Base-by-base conservation (phyloP, 2,888 invertebrate genomes). In the Quadriops clusia region DNA sequence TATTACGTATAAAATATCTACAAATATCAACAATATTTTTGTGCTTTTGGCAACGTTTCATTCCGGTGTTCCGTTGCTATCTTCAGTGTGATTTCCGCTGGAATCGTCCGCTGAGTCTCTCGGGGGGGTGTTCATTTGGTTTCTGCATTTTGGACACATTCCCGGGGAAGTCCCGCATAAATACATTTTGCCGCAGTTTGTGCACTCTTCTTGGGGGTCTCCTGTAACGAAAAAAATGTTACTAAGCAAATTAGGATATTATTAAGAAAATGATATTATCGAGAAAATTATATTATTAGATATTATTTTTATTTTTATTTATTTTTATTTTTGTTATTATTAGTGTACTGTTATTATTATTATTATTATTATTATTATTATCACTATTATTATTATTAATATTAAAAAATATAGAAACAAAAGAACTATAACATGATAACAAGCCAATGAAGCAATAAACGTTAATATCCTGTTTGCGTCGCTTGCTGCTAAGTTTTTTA, bases 181-280 rank as follows among this genome's bases (percentile, higher is more conserved):
- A 49, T 63, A 70, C 41, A 63, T 61, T 51, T 72, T 72, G 22
- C 70, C 69, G 49, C 72, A 72, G 28, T 67, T 57, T 30, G 64
- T 60, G 49, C 73, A 72, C 49, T 71, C 70, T 48, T 70, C 71
- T 51, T 71, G 70, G 3, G 67, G 66, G 47, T 72, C 71, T 37
- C 71, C 73, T 72, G 53, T 12, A 51, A 49, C 22, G 39, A 29
- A 34, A 23, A 1, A 24, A n/a, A n/a, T n/a, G n/a, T n/a, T n/a
- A n/a, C n/a, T n/a, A n/a, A n/a, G n/a, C n/a, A n/a, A n/a, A n/a
- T n/a, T n/a, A n/a, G n/a, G 23, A 15, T 8, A 18, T 18, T 18
- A 7, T 18, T 18, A 18, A 18, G 8, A 18, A 7, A 8, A 18
- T 7, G 6, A 18, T 18, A 8, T 6, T 18, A 18, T 18, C 18